Evolutionary conservation across 2,113 vertebrate genomes (phyloP), one percentile per base, ranked within the genome.

Genomic region (Lepisosteus oculatus): DNA sequence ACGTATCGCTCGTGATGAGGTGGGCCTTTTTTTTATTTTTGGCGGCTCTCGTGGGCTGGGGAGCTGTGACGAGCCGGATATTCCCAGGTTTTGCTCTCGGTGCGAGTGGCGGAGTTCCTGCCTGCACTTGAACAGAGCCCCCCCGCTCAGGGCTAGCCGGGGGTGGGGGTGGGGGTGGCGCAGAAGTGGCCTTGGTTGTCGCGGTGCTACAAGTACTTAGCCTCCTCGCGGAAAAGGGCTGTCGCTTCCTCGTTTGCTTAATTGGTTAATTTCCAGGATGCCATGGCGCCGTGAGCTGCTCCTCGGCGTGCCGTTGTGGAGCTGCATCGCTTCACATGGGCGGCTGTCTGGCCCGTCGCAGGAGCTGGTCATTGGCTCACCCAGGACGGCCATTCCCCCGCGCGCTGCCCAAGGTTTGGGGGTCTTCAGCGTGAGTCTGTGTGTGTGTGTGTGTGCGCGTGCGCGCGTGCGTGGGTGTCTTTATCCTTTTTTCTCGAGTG

Each of bases 181-280:
- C 61, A 61, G 61, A 73, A 69, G 75, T 73, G 73, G 71, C 72
- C 76, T 68, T 17, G 15, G 54, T 68, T 71, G 74, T 61, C 43
- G 2, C 70, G 61, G 47, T 61, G 69, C 78, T 71, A 61, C 43
- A 77, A 81, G 82, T 68, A 74, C 70, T 72, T 65, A 59, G 13
- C 44, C 15, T 47, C 59, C 12, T 75, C 66, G 79, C 82, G 81
- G 78, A 64, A 82, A 82, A 80, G 74, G 73, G 76, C 77, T 84
- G 79, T 82, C 78, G 81, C 70, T 72, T 77, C 72, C 65, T 77
- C 84, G 73, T 84, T 76, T 69, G 47, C 76, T 82, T 75, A 85
- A 86, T 85, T 80, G 74, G 81, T 84, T 74, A 71, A 82, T 86
- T 86, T 86, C 74, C 83, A 77, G 73, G 63, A 65, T 77, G 80